Base-by-base conservation (phyloP, 23 tunicate genomes). In the Phallusia fumigata region DNA sequence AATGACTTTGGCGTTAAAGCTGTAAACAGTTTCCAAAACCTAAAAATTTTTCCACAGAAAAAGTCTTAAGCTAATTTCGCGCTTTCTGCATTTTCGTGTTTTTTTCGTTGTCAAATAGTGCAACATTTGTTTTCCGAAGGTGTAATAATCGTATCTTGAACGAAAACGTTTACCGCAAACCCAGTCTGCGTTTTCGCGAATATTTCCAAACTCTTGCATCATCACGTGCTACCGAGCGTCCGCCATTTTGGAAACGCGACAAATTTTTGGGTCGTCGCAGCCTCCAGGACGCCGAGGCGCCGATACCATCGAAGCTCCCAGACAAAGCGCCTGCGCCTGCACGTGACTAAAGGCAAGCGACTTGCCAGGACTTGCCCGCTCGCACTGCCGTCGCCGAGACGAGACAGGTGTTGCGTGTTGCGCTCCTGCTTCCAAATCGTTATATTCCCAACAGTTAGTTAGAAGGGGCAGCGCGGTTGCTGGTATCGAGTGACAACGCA, bases 201-300 rank as follows among this genome's bases (percentile, higher is more conserved):
- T 40, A 6, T 58, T 58, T 58, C 11, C 69, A 21, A 58, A 6
- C 3, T 21, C 1, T 58, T 21, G 26, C 69, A 58, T 24, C 69
- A 24, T 58, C 69, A 58, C 69, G 69, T 58, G 69, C 69, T 11
- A 22, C 5, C 69, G 11, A 13, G 28, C 69, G 69, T 58, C 69
- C 69, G 69, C 69, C 69, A 58, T 58, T 58, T 58, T 58, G 69
- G 16, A 58, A 58, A 21, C 69, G 69, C 69, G 69, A 58, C 69
- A 58, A 58, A 6, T 58, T 22, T 21, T 58, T 58, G 3, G 26
- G 28, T 24, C 1, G 69, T 58, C 28, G 58, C 58, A 51, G 58
- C n/a, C n/a, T n/a, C n/a, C n/a, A n/a, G n/a, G n/a, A n/a, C n/a
- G n/a, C n/a, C 58, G 58, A 18, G 58, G 58, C 58, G 58, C 15